Conservation (phyloP, 2,113 vertebrate genomes). For the Danio rerio region GRCz12tu NC_133189.1:35997501-35998000, state of each 20-base stretch:
- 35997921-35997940: constrained; percentile 41
- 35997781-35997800: constrained; percentile 77
- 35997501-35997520: constrained; percentile 74
- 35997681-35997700: constrained; percentile 23
- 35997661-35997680: constrained; percentile 81
- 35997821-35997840: constrained; percentile 79
- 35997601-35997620: constrained; percentile 83
- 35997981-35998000: neutral
- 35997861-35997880: constrained; percentile 83
- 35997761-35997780: constrained; percentile 82
- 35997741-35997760: neutral
- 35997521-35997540: constrained; percentile 81
- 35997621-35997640: constrained; percentile 79
- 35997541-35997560: constrained; percentile 80
- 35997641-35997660: constrained; percentile 79
- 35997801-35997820: constrained; percentile 78
- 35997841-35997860: constrained; percentile 83
- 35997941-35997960: neutral
- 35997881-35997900: constrained; percentile 58
- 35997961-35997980: neutral
- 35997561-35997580: constrained; percentile 83
- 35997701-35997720: constrained; percentile 5
- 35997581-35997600: constrained; percentile 82
- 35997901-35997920: constrained; percentile 3
- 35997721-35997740: neutral